phyloP scores from a whole-genome alignment of 1,140 invertebrate genomes.

The Bacillus rossius region DNA sequence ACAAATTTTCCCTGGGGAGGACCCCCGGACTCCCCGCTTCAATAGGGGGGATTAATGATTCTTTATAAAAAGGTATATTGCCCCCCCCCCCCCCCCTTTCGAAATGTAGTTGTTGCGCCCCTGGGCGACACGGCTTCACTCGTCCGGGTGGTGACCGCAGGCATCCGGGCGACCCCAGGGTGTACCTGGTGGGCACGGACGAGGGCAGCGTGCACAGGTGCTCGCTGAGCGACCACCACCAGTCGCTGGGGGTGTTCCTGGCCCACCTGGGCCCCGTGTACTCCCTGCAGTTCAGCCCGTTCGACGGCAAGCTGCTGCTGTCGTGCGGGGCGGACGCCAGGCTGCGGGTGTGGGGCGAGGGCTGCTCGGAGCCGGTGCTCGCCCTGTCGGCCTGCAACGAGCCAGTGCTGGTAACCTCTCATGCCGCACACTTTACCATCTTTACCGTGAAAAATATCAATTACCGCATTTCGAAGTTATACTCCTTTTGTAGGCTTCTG shows the following conservation, averaged over 20 bases:
- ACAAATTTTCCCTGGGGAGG: no score
- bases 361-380: conserved; percentile 56
- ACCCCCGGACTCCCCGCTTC: no score
- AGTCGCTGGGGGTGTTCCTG: conserved; percentile 61
- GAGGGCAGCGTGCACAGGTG: conserved; percentile 77
- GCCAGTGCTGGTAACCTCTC: conserved; percentile 51
- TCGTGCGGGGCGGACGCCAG: conserved; percentile 82
- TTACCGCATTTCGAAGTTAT: no score
- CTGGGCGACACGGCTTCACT: no score
- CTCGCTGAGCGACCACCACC: conserved; percentile 56
- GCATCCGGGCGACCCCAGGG: conserved; percentile 55
- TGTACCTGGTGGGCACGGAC: conserved; percentile 76
- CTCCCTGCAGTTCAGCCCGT: conserved; percentile 70
- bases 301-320: conserved; percentile 65
- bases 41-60: no score
- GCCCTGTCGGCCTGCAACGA: conserved; percentile 47
- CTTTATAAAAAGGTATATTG: no score
- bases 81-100: no score
- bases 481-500: no score
- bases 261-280: conserved; percentile 78
- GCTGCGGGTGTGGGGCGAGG: conserved; percentile 68
- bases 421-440: no score
- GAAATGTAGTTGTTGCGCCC: no score
- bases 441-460: no score
- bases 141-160: no score